phyloP scores from a whole-genome alignment of 2,113 vertebrate genomes.

The Riparia riparia region DNA sequence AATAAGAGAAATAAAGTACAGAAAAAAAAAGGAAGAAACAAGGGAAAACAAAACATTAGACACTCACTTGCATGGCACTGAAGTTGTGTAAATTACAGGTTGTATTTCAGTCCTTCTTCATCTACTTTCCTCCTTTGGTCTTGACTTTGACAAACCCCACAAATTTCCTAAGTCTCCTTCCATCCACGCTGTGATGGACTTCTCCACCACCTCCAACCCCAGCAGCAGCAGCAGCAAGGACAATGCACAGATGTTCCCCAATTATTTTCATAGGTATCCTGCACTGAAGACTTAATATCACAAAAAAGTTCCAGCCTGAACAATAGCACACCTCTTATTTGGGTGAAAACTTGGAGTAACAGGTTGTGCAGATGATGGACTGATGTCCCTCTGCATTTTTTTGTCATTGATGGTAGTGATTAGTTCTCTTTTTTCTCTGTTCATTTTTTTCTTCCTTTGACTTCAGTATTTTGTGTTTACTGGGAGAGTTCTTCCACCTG shows the following conservation, averaged over 20 bases:
- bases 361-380: background rate
- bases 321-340: background rate
- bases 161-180: background rate
- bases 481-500: background rate
- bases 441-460: background rate
- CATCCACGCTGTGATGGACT: rapidly evolving
- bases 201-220: rapidly evolving
- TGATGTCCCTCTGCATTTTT: background rate
- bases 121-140: background rate
- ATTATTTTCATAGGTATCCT: background rate
- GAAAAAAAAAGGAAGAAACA: background rate
- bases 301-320: background rate
- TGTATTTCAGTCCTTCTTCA: background rate
- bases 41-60: background rate
- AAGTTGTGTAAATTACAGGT: background rate
- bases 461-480: background rate
- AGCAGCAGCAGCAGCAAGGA: background rate
- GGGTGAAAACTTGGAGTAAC: background rate
- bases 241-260: background rate
- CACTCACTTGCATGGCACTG: background rate
- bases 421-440: background rate
- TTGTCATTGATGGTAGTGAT: background rate
- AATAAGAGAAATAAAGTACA: background rate
- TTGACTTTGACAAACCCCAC: background rate
- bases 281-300: background rate